Conservation (phyloP, 2,113 vertebrate species). For the Phalacrocorax pelagicus region DNA sequence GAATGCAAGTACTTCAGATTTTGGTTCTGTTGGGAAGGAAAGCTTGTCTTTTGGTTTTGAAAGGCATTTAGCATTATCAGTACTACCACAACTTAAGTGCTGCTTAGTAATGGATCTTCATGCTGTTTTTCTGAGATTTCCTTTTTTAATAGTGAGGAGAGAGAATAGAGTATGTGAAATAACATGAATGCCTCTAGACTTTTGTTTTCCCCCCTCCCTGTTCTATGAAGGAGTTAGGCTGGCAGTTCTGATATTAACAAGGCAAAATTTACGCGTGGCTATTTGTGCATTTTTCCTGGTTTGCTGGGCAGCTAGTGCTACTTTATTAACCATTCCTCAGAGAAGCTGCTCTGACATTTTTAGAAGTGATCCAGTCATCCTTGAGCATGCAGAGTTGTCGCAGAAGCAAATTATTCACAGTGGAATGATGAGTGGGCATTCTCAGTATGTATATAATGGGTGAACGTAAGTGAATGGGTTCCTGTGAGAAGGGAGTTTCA, state of each 20-base stretch:
- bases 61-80: not conserved
- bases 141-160: not conserved
- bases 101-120: not conserved
- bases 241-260: not conserved
- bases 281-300: not conserved
- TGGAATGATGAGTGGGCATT: not conserved
- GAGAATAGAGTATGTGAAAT: not conserved
- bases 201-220: no score
- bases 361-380: not conserved
- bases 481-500: not conserved
- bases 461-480: not conserved
- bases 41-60: not conserved
- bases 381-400: not conserved
- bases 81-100: fast-evolving
- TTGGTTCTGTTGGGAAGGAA: not conserved
- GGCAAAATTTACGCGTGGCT: not conserved
- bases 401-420: not conserved
- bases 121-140: not conserved
- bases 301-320: not conserved
- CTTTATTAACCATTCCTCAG: not conserved
- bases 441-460: not conserved
- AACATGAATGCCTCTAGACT: not conserved
- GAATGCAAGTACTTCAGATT: not conserved
- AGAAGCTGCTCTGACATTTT: not conserved
- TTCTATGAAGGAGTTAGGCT: not conserved